Base-by-base conservation (phyloP, 2,113 vertebrate species). In the Poeciliopsis prolifica region DNA sequence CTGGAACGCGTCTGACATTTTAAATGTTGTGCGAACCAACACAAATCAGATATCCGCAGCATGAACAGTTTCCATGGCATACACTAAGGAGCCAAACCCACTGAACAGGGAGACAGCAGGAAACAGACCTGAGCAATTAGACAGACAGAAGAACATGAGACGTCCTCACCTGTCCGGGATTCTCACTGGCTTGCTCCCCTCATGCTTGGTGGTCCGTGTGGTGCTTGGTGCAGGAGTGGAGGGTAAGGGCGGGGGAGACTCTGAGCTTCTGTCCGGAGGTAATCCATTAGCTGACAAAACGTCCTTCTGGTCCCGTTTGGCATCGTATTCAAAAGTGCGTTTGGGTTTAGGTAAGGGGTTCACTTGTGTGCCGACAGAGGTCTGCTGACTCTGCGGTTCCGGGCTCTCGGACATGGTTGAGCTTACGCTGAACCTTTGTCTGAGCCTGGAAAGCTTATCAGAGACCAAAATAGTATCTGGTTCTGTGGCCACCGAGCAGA, bases 281-380 rank as follows among this genome's bases (percentile, higher is more conserved):
- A 98, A 94, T 93, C 97, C 97, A 93, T 97, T 98, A 86, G 92
- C 94, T 3, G 96, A 90, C 37, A 58, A 73, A 84, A 91, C 92
- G 75, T 77, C 94, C 90, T 95, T 96, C 88, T 96, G 95, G 82
- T 90, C 96, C 81, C 94, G 95, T 89, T 99, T 98, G 81, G 96
- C 96, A 77, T 99, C 97, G 0, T 99, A 99, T 90, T 99, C 97
- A 87, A 99, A 99, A 95, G 98, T 99, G 93, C 98, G 97, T 93
- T 97, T 98, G 71, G 98, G 98, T 90, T 99, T 99, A 60, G 98
- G 98, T 81, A 99, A 94, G 40, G 98, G 98, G 85, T 99, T 99
- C 75, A 99, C 95, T 0, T 93, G 90, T 0, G 94, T 91, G 82
- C 95, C 92, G 0, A 78, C 89, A 1, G 95, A 72, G 58, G 91